Evolutionary conservation across 2,797 vertebrate species (phyloP), one percentile per base, ranked within the genome.

Genomic region (Brachymystax lenok): DNA sequence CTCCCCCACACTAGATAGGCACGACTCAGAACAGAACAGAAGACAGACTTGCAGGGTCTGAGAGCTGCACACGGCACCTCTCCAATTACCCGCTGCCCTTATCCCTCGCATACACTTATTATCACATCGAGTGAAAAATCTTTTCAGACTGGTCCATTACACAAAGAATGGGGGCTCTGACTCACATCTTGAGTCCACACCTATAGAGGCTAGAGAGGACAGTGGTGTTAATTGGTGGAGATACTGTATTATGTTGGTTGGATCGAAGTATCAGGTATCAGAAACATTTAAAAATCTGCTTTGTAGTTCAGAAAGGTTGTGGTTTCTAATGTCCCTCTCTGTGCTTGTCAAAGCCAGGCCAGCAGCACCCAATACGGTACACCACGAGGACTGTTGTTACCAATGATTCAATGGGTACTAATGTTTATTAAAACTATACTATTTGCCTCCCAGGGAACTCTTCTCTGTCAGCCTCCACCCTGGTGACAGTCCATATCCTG

Each of bases 401-500:
- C 27, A 30, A 13, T 17, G 13, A 28, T 13, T 27, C 2, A 24
- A 21, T 64, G 24, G 12, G 63, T 16, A 33, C 30, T 46, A 33
- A 33, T 6, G 16, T 17, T 6, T 5, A 19, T 63, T 63, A 21
- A 63, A 67, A 67, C 4, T 67, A 28, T 19, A 17, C 64, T 67
- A 5, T 30, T 67, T 67, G 13, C 64, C 64, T 17, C 68, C 56
- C 77, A 97, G 96, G 92, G 80, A 94, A 96, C 69, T 92, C 93
- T 0, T 93, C 93, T 1, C 82, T 95, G 78, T 95, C 92, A 0
- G 92, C 94, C 0, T 95, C 94, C 46, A 95, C 93, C 0, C 82
- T 94, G 73, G 92, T 97, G 2, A 93, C 92, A 0, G 94, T 97
- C 67, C 94, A 93, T 33, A 95, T 96, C 79, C 83, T 95, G 87